phyloP scores from a whole-genome alignment of 2,113 vertebrate genomes.

The Peromyscus leucopus region DNA sequence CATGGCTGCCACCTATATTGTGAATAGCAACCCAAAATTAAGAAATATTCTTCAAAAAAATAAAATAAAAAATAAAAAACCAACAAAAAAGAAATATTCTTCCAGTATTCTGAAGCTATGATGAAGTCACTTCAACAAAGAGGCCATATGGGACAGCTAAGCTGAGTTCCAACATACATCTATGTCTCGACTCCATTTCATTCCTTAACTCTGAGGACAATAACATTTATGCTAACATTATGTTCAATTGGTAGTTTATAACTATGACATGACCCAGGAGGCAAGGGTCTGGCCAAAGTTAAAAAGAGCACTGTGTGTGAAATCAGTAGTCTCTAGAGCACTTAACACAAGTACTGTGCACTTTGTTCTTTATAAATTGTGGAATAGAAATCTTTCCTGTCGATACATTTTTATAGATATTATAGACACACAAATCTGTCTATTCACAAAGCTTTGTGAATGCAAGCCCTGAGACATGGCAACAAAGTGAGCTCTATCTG shows the following conservation, averaged over 20 bases:
- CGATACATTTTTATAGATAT: neutral
- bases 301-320: constrained; percentile 6
- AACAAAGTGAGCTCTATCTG: neutral
- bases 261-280: neutral
- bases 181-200: constrained; percentile 17
- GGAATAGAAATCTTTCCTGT: neutral
- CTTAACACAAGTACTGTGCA: neutral
- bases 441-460: neutral
- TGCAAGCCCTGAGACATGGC: neutral
- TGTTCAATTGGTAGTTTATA: neutral
- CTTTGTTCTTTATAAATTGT: constrained; percentile 49
- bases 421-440: neutral
- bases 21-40: neutral
- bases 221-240: neutral
- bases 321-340: neutral
- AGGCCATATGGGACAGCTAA: neutral
- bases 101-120: constrained; percentile 31
- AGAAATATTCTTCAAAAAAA: neutral
- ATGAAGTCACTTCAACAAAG: neutral
- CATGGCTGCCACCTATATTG: neutral
- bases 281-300: neutral
- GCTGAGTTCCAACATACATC: neutral
- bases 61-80: no score
- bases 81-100: neutral
- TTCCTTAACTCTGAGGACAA: constrained; percentile 45